Evolutionary conservation across 2,113 vertebrate species (phyloP), one percentile per base, ranked within the genome.

Genomic region (Alligator mississippiensis): DNA sequence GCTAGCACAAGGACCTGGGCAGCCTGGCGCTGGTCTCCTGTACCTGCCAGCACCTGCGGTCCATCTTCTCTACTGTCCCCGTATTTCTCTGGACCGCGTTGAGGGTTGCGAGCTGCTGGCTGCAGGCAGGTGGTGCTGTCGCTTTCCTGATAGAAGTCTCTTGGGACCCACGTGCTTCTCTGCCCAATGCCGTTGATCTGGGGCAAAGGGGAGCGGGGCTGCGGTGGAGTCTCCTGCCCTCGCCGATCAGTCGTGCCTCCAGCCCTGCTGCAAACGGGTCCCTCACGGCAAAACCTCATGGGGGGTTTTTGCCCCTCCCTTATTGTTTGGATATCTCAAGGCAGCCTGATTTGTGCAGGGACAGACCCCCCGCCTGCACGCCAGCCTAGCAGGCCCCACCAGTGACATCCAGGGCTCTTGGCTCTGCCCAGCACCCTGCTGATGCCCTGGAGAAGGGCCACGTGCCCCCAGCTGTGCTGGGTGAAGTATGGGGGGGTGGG

Each of bases 321-420:
- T 47, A 8, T 47, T 77, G 61, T 21, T 11, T 15, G 0, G 0
- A 15, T n/a, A 19, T 21, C 28, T 58, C 15, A 5, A 27, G 75
- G 54, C 11, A 25, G 17, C 19, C 28, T 25, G 19, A 66, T 28
- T 54, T 30, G 62, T 28, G 22, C 28, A 5, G 2, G 17, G 80
- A 58, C 3, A 0, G 1, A 16, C 21, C 68, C 79, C 61, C 1
- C 0, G 61, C 19, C 24, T 59, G n/a, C 80, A 1, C 1, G 25
- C 24, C 6, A 4, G 5, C 58, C 38, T 82, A 59, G 30, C 25
- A 5, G 0, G 11, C 68, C 70, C 9, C 47, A 47, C 47, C 47
- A 47, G 47, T 47, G 47, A 9, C 47, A 47, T 47, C 47, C 47
- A 47, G 47, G 47, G 47, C 47, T 47, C 47, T 9, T 47, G 47